Evolutionary conservation across 2,888 invertebrate genomes (phyloP).

Genomic region (Nebria brevicollis): DNA sequence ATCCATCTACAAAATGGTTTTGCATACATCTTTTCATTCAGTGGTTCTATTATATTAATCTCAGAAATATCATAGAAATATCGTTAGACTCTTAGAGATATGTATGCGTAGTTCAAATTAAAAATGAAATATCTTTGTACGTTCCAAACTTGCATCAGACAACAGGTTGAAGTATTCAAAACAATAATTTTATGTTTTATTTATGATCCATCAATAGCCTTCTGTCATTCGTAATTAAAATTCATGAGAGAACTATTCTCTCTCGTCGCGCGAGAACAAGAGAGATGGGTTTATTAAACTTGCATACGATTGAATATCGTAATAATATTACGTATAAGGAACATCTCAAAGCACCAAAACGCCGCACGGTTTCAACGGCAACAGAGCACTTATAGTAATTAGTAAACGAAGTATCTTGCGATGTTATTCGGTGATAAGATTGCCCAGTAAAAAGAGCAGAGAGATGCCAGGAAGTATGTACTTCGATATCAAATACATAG

Average conservation of each 20-base stretch:
- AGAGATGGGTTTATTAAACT: slow-evolving; percentile 34
- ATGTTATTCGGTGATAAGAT: slow-evolving; percentile 43
- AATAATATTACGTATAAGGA: neutral
- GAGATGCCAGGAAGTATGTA: slow-evolving; percentile 19
- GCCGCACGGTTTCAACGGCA: slow-evolving; percentile 17
- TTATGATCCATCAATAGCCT: neutral
- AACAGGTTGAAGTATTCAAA: neutral
- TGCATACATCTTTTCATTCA: no score
- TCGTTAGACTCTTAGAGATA: neutral
- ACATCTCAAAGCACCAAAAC: neutral
- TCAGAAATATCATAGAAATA: neutral
- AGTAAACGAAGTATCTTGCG: slow-evolving; percentile 38
- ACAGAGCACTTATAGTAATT: slow-evolving; percentile 43
- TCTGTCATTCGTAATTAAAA: neutral
- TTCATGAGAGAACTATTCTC: neutral
- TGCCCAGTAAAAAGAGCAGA: slow-evolving; percentile 4
- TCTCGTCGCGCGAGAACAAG: neutral
- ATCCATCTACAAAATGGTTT: neutral
- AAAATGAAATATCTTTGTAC: neutral
- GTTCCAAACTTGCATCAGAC: neutral
- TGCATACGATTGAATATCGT: slow-evolving; percentile 43
- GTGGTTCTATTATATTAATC: neutral
- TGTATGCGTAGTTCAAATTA: neutral
- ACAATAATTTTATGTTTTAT: neutral
- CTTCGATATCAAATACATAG: neutral